Evolutionary conservation across 1,140 invertebrate species (phyloP), one percentile per base, ranked within the genome.

Genomic region (Rhopalosiphum maidis): DNA sequence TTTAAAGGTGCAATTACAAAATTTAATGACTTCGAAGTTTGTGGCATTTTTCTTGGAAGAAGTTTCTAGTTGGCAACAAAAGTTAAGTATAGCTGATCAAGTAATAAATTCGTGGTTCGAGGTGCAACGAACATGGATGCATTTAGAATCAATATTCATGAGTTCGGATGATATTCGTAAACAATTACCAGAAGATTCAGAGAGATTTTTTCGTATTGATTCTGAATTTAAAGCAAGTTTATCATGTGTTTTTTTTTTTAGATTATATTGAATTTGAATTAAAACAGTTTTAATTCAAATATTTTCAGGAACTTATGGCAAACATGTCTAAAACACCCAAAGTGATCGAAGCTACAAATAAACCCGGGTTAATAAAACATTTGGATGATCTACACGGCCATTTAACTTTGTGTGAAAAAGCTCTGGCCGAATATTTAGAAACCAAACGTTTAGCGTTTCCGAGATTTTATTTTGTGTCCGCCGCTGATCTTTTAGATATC

Each of bases 61-160:
- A 96, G 98, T 99, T 0, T 99, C 98, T 15, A 95, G 96, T 94
- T 99, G 99, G 99, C 98, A 99, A 95, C 97, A 97, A 94, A 99
- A 98, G 94, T 95, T 99, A n/a, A 98, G 97, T 86, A 96, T 98
- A 91, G 98, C 98, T 77, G 99, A 99, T 96, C 98, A 99, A 96
- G 97, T 98, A 1, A 98, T 99, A 60, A 97, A 97, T 0, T 96
- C 98, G 82, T 99, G 98, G 98, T 98, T 99, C 96, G 99, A 99
- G 96, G 99, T 99, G 43, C 99, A 99, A 96, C 96, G 99, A 82
- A 99, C 98, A 30, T 99, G 99, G 99, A 98, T 98, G 94, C 98
- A 99, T 95, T 96, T 99, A 93, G 99, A 99, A 95, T 99, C 98
- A 94, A 99, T 99, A 94, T 99, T 99, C 95, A 99, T 99, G 96